Evolutionary conservation across 2,797 vertebrate genomes (phyloP).

Genomic region (Acestrorhynchus altus): DNA sequence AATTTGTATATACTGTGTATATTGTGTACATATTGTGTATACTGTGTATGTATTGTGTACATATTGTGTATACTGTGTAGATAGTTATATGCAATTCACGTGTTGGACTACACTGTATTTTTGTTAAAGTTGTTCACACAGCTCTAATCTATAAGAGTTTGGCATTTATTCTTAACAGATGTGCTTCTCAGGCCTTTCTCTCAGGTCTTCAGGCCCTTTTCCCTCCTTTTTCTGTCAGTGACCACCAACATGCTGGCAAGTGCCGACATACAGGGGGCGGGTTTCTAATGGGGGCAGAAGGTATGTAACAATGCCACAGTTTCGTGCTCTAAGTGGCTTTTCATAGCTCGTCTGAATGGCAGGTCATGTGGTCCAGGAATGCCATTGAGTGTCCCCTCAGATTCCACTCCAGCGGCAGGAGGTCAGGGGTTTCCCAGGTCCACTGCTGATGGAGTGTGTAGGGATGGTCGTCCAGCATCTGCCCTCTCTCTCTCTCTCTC

Average conservation of each 20-base stretch:
- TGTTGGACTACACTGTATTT: too few relatives aligned
- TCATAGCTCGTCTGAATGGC: slow-evolving; percentile 53
- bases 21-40: too few relatives aligned
- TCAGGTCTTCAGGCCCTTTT: not conserved
- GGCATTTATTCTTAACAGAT: not conserved
- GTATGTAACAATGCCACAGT: slow-evolving; percentile 54
- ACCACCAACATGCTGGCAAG: slow-evolving; percentile 49
- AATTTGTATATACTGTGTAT: too few relatives aligned
- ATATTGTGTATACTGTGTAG: too few relatives aligned
- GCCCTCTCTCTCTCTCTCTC: slow-evolving; percentile 50
- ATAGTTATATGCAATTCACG: too few relatives aligned
- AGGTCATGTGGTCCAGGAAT: slow-evolving; percentile 67
- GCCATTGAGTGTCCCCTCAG: slow-evolving; percentile 61
- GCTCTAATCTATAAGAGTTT: not conserved
- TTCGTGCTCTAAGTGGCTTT: slow-evolving; percentile 60
- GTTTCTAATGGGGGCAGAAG: slow-evolving; percentile 54
- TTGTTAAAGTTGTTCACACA: too few relatives aligned
- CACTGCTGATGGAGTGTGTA: slow-evolving; percentile 52
- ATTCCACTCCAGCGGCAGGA: slow-evolving; percentile 42
- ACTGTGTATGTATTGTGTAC: too few relatives aligned
- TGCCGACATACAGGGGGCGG: slow-evolving; percentile 31
- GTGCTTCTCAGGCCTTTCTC: slow-evolving; percentile 16
- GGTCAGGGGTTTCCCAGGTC: slow-evolving; percentile 71
- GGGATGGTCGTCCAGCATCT: slow-evolving; percentile 64
- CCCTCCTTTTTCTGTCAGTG: slow-evolving; percentile 41